Percentiles rank a stretch among this genome's conserved stretches.
Conservation (phyloP, 2,888 invertebrate genomes). For the Phalangium opilio region DNA sequence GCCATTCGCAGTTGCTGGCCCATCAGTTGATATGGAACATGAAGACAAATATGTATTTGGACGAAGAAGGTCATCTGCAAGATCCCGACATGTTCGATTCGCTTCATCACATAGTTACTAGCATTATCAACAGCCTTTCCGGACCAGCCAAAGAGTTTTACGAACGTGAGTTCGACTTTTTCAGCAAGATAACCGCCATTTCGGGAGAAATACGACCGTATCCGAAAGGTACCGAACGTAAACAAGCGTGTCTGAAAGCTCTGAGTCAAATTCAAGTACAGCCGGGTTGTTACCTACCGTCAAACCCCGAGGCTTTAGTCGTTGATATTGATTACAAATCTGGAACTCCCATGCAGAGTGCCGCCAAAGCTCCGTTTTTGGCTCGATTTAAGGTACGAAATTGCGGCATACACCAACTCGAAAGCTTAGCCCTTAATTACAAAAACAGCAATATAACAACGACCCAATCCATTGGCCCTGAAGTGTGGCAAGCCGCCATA, state of each 20-base stretch:
- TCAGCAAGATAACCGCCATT: slow-evolving; percentile 88
- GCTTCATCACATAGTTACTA: slow-evolving; percentile 53
- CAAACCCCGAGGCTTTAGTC: slow-evolving; percentile 97
- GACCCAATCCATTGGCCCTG: slow-evolving; percentile 39
- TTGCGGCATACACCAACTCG: slow-evolving; percentile 83
- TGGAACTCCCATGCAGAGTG: slow-evolving; percentile 97
- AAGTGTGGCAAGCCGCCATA: slow-evolving; percentile 93
- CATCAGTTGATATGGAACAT: slow-evolving; percentile 99
- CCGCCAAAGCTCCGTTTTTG: slow-evolving; percentile 95
- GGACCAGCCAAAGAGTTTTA: slow-evolving; percentile 92
- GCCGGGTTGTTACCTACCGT: slow-evolving; percentile 91
- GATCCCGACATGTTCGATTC: slow-evolving; percentile 64
- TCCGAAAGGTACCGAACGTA: slow-evolving; percentile 60
- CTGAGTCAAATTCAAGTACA: slow-evolving; percentile 75
- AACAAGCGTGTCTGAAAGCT: slow-evolving; percentile 82
- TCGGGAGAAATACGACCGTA: slow-evolving; percentile 68
- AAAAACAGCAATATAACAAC: background rate
- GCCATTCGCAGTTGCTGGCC: slow-evolving; percentile 88
- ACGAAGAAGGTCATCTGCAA: slow-evolving; percentile 84
- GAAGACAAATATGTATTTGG: slow-evolving; percentile 93
- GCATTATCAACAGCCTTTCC: slow-evolving; percentile 66
- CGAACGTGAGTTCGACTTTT: slow-evolving; percentile 94
- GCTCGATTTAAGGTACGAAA: slow-evolving; percentile 81
- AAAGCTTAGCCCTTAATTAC: slow-evolving; percentile 35
- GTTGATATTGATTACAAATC: slow-evolving; percentile 93